Conservation (phyloP, 2,888 invertebrate genomes). For the Cremastinae sp. region DNA sequence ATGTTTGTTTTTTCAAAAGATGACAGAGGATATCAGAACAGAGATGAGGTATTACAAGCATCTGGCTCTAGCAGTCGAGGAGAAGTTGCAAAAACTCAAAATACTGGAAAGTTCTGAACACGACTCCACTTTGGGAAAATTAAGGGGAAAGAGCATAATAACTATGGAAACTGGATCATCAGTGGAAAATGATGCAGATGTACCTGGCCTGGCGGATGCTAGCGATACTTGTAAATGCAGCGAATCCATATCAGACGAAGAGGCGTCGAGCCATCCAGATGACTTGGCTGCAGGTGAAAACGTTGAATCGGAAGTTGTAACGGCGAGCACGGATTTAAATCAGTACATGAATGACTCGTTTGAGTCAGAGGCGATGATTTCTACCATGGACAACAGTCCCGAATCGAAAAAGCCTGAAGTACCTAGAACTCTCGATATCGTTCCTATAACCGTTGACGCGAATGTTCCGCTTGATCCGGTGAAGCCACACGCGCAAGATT, state of each 20-base stretch:
- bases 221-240: constrained; percentile 10
- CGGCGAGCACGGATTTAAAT: constrained; percentile 68
- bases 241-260: constrained; percentile 54
- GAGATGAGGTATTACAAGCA: constrained; percentile 87
- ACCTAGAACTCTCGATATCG: constrained; percentile 76
- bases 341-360: constrained; percentile 66
- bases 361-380: constrained; percentile 65
- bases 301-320: constrained; percentile 65
- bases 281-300: constrained; percentile 57
- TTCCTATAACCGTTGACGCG: constrained; percentile 72
- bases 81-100: constrained; percentile 80
- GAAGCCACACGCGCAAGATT: neutral
- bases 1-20: constrained; percentile 81
- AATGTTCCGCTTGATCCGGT: constrained; percentile 4
- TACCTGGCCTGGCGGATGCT: constrained; percentile 11
- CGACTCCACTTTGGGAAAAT: neutral
- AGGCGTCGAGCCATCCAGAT: constrained; percentile 45
- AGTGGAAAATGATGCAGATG: neutral
- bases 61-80: constrained; percentile 85
- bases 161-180: constrained; percentile 46
- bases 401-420: constrained; percentile 75
- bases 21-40: constrained; percentile 84
- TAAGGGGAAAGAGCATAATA: constrained; percentile 15
- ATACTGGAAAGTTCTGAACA: constrained; percentile 23
- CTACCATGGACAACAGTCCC: constrained; percentile 63